Evolutionary conservation across 2,888 invertebrate species (phyloP).

Genomic region (Tethea ocularis): DNA sequence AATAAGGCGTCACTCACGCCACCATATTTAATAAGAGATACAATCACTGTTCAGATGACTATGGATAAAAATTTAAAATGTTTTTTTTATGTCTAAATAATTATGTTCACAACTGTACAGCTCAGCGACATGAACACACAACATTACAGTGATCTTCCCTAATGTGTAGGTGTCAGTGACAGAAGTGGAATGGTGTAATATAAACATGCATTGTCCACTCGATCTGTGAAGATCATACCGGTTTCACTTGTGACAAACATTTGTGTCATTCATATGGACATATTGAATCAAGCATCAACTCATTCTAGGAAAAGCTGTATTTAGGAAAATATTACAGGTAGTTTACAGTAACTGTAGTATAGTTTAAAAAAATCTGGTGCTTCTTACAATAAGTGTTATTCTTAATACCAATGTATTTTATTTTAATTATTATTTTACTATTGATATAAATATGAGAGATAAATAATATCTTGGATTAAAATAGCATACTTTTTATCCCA

Average conservation of each 20-base stretch:
- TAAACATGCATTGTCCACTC: neutral
- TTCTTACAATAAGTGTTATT: no score
- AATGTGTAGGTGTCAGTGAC: slow-evolving; percentile 8
- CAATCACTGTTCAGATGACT: neutral
- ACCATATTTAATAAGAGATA: no score
- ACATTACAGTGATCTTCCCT: neutral
- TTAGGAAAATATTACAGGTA: neutral
- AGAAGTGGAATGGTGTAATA: neutral
- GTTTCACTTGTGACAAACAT: neutral
- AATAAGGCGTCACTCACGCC: no score
- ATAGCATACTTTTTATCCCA: no score
- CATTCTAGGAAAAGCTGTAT: neutral
- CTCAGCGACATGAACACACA: neutral
- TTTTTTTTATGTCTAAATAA: no score
- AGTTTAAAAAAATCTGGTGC: no score
- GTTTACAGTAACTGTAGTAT: no score
- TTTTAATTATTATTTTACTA: no score
- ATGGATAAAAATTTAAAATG: no score
- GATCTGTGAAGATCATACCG: neutral
- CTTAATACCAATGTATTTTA: no score
- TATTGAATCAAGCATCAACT: neutral
- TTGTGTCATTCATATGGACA: neutral
- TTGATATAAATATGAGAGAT: no score
- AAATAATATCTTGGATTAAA: no score
- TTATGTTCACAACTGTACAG: neutral